Base-by-base conservation (phyloP, 1,140 invertebrate species). In the Sycophila sp. region DNA sequence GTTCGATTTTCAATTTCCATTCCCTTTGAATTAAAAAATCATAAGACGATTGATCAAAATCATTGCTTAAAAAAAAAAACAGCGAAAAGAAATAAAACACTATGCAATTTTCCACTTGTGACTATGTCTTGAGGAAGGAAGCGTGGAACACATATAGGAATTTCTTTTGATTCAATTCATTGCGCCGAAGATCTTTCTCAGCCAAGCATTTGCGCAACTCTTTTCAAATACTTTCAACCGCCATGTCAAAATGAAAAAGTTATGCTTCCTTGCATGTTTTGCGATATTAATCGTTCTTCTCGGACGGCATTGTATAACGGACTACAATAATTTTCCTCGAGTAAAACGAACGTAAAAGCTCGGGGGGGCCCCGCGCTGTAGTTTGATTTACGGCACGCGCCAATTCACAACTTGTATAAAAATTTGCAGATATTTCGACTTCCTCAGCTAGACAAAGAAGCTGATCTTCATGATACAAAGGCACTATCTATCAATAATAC, bases 321-420 rank as follows among this genome's bases (percentile, higher is more conserved):
- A 15, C 30, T 17, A 55, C 10, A 38, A 65, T 53, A 28, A 55
- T 65, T 55, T 55, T 55, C 49, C 63, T 53, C n/a, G 47, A 38
- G 15, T 40, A 51, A 53, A 55, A 24, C 13, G 49, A 65, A 40
- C 34, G 49, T 55, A 55, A 65, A n/a, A 65, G 49, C n/a, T 65
- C 62, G 19, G 32, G 13, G 15, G 49, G n/a, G 19, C 22, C 10
- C 15, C 10, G 63, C 24, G 15, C 8, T 11, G 8, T 17, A 55
- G 22, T 40, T n/a, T 65, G 63, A 55, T 65, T 65, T 64, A 64
- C 38, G 22, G 24, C 45, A 26, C 34, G 17, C 40, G 10, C 26
- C 49, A 19, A 40, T 53, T 8, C n/a, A 17, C 36, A 22, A 40
- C 7, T 5, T 3, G 40, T 45, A 13, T 17, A 34, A 22, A 51